Base-by-base conservation (phyloP, 2,113 vertebrate genomes). In the Geococcyx californianus region DNA sequence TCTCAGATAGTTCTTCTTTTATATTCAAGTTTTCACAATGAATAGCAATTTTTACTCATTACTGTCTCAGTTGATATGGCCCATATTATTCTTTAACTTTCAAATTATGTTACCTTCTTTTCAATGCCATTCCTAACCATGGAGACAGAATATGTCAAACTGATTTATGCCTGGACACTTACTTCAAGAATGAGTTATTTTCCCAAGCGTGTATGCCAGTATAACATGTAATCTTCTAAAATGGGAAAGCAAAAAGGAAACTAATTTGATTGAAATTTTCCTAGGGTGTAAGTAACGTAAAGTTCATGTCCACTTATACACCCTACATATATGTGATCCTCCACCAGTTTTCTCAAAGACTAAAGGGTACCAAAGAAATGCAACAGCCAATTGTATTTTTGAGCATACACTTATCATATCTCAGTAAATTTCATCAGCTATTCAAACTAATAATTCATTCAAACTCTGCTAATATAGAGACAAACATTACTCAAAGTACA, bases 31-130 rank as follows among this genome's bases (percentile, higher is more conserved):
- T 88, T 79, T 58, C 69, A 90, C 47, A 93, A 95, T 87, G 94
- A 94, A 90, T 62, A 92, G 55, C 69, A 87, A 84, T 90, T 96
- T 87, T 45, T 42, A 80, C 78, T 96, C 80, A 93, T 96, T 90
- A 93, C 54, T 87, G 56, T 93, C 83, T 95, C 62, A n/a, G 56
- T 81, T 87, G 49, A 75, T 56, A n/a, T 76, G 76, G 56, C 60
- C 52, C 36, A 28, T 77, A 70, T 87, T 81, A 86, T 95, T 95
- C 68, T 94, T 93, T 54, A 95, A 66, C 87, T 88, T 95, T 36
- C 78, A 92, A 95, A 95, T 92, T 66, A 78, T 59, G 54, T 89
- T 94, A 89, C 88, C 73, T 93, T 90, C 64, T 85, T 84, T 90
- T 93, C 83, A 89, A 82, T 92, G 86, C 83, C 79, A 21, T 89